phyloP scores from a whole-genome alignment of 2,113 vertebrate genomes.

The Perca schrenkii region DNA sequence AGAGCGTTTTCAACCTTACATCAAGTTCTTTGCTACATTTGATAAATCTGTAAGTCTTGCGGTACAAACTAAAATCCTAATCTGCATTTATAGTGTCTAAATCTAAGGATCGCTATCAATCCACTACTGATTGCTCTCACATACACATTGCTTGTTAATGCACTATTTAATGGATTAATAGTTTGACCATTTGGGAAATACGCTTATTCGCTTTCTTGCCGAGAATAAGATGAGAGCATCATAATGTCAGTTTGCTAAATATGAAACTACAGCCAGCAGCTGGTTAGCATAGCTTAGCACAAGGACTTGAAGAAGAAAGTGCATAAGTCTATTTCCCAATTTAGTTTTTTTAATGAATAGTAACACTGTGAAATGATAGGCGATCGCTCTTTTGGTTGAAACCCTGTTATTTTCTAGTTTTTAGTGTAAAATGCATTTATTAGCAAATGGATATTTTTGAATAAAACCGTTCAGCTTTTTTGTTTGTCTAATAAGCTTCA shows the following conservation, averaged over 20 bases:
- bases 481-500: not conserved
- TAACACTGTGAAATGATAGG: too few relatives aligned
- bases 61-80: not conserved
- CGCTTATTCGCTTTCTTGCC: not conserved
- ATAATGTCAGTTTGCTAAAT: too few relatives aligned
- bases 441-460: too few relatives aligned
- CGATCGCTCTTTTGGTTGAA: too few relatives aligned
- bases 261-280: too few relatives aligned
- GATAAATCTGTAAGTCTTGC: conserved; percentile 92
- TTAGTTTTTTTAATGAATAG: too few relatives aligned
- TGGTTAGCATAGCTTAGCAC: too few relatives aligned
- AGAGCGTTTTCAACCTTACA: conserved; percentile 94
- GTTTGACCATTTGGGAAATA: not conserved
- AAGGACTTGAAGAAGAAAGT: too few relatives aligned
- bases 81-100: not conserved
- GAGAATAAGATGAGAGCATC: too few relatives aligned
- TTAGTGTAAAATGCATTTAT: not conserved
- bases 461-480: too few relatives aligned
- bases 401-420: too few relatives aligned
- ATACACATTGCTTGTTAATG: not conserved
- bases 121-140: not conserved
- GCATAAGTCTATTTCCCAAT: too few relatives aligned
- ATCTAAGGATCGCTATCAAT: not conserved
- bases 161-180: not conserved
- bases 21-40: conserved; percentile 98